Evolutionary conservation across 2,797 vertebrate species (phyloP), one percentile per base, ranked within the genome.

Genomic region (Momotus momota): DNA sequence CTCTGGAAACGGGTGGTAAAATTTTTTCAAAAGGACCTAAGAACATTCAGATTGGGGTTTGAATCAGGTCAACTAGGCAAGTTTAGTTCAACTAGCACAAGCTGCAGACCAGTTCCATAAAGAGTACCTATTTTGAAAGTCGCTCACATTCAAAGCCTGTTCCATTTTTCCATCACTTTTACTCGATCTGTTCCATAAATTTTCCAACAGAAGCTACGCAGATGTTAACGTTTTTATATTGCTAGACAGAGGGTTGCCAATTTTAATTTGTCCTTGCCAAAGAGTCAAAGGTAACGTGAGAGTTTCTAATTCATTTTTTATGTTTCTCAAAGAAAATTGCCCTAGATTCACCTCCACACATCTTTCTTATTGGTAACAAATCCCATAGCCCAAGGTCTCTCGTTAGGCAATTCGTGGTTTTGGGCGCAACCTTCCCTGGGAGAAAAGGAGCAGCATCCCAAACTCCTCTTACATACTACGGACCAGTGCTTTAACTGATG

Each of bases 221-320:
- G 90, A 90, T 93, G 80, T 86, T 95, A 80, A 84, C 0, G 4
- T 16, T 89, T 71, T 92, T 92, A 78, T 88, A 86, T n/a, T 86
- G 65, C 74, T 57, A 78, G 67, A 85, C 55, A 92, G 92, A 92
- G 38, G 10, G 41, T 58, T 94, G 80, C 74, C 71, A 55, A 33
- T 90, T 95, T 89, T 80, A 74, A 90, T 87, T 64, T 89, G 74
- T 26, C 88, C 64, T 91, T 92, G 86, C 79, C 78, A 87, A 75
- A 45, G 57, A 78, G 72, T 73, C 77, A 94, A 88, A 93, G 62
- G 70, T 91, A 48, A 58, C 40, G 22, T 0, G 0, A 73, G 45
- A 91, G 45, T 64, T 92, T 86, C 69, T 12, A 46, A 57, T n/a
- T 79, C 4, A 40, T 48, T 82, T 91, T 67, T 35, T 15, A 7